A percentile compares a stretch with the other conserved stretches of the same genome.
phyloP scores from a whole-genome alignment of 2,888 invertebrate species.

The Lagria hirta region DNA sequence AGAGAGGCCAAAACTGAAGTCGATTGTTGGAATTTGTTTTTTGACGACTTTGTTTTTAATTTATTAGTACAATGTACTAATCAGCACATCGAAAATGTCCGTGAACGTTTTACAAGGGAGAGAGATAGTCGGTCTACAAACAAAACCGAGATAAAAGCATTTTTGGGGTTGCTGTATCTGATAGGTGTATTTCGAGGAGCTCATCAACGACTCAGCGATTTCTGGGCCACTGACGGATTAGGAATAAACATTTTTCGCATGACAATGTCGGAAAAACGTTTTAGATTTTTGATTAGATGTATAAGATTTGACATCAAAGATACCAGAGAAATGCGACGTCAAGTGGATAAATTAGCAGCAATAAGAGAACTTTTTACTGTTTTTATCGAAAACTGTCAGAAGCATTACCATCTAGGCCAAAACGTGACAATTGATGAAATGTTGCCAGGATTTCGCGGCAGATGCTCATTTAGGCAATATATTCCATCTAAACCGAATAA shows the following conservation, averaged over 20 bases:
- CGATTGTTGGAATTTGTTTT: conserved; percentile 23
- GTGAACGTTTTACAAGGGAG: conserved; percentile 26
- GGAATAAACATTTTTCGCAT: conserved; percentile 38
- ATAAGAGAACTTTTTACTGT: conserved; percentile 36
- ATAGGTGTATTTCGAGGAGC: conserved; percentile 35
- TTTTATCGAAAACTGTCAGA: conserved; percentile 39
- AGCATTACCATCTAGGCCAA: conserved; percentile 31
- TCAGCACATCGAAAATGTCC: conserved; percentile 1
- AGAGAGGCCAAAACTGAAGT: conserved; percentile 17
- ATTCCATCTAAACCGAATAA: too few species aligned
- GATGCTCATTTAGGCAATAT: too few species aligned
- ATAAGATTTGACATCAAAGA: conserved; percentile 34
- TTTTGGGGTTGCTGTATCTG: conserved; percentile 41
- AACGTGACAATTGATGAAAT: conserved; percentile 37
- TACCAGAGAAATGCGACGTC: conserved; percentile 14
- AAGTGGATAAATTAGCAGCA: conserved; percentile 32
- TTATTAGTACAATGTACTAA: conserved; percentile 11
- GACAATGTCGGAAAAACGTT: conserved; percentile 35
- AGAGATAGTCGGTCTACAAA: conserved; percentile 33
- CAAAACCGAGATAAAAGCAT: conserved; percentile 36
- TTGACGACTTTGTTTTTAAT: conserved; percentile 9
- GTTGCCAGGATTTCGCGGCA: conserved; percentile 36
- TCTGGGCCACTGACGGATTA: conserved; percentile 37
- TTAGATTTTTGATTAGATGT: conserved; percentile 33
- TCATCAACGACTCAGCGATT: conserved; percentile 32